Evolutionary conservation across 2,113 vertebrate species (phyloP).

Genomic region (Nycticorax nycticorax): DNA sequence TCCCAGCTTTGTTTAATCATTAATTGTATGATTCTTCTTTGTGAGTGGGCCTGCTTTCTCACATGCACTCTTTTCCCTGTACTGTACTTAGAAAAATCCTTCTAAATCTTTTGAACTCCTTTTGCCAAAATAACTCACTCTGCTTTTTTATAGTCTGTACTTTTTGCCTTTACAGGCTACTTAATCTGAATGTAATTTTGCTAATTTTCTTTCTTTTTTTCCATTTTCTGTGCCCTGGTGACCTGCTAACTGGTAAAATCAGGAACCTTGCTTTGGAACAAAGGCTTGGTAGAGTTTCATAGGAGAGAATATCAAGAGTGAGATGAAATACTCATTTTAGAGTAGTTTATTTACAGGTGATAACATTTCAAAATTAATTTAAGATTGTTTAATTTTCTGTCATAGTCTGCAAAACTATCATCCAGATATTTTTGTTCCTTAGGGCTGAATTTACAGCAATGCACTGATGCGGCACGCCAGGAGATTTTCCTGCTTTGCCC

Average conservation of each 20-base stretch:
- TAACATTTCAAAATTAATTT: not conserved
- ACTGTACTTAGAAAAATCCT: constrained; percentile 2
- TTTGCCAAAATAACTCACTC: not conserved
- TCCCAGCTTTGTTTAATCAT: not conserved
- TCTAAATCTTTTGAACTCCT: not conserved
- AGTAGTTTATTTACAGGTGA: not conserved
- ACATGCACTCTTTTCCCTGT: not conserved
- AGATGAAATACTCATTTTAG: not conserved
- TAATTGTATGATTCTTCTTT: constrained; percentile 7
- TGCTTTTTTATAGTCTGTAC: not conserved
- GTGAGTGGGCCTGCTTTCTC: not conserved
- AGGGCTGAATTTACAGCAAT: not conserved
- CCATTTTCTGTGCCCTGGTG: not conserved
- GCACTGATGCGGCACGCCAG: constrained; percentile 1
- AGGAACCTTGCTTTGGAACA: not conserved
- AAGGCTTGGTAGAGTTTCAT: not conserved
- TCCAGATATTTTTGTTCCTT: not conserved
- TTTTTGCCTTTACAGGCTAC: not conserved
- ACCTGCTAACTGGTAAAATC: not conserved
- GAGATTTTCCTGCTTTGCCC: not conserved
- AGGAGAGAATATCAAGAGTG: not conserved
- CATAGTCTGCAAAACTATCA: not conserved
- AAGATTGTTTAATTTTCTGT: not conserved
- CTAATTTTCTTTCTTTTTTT: not conserved
- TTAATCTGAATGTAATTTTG: not conserved